These are phyloP conservation scores for Anoura caudifer DNA, from an alignment of 2,113 vertebrate genomes.

Conservation along the genomic window DNA sequence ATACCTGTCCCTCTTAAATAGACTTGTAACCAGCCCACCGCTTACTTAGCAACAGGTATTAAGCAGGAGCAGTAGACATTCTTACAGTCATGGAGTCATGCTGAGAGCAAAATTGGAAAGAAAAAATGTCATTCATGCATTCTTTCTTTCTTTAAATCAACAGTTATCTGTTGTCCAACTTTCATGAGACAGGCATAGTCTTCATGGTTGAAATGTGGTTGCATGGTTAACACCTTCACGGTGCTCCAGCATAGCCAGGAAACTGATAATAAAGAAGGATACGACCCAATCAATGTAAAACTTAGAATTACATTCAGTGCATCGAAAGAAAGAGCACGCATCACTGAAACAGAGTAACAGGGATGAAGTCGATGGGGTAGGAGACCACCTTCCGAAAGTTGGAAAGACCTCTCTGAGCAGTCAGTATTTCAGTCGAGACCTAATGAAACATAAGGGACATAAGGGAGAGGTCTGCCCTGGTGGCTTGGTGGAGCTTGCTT, in stretches of 20 bases:
- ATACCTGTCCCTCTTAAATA: not conserved
- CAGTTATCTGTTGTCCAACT: not conserved
- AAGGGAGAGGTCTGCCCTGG: not conserved
- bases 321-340: not conserved
- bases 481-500: not conserved
- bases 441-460: not conserved
- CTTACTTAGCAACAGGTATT: not conserved
- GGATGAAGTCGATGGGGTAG: not conserved
- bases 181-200: not conserved
- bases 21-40: not conserved
- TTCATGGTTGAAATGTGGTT: not conserved
- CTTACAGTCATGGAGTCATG: not conserved
- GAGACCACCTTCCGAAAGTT: not conserved
- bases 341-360: not conserved
- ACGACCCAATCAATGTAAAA: not conserved
- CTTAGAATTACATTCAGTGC: not conserved
- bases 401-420: not conserved
- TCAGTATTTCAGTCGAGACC: not conserved
- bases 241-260: not conserved
- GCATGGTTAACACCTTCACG: not conserved
- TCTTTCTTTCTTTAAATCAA: not conserved
- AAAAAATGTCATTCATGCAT: not conserved
- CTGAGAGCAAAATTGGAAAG: not conserved
- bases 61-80: not conserved
- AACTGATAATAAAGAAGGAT: not conserved